These are phyloP conservation scores for Virgularia gustaviana DNA, from an alignment of 92 coral and sea anemone genomes.

Conservation along the genomic window DNA sequence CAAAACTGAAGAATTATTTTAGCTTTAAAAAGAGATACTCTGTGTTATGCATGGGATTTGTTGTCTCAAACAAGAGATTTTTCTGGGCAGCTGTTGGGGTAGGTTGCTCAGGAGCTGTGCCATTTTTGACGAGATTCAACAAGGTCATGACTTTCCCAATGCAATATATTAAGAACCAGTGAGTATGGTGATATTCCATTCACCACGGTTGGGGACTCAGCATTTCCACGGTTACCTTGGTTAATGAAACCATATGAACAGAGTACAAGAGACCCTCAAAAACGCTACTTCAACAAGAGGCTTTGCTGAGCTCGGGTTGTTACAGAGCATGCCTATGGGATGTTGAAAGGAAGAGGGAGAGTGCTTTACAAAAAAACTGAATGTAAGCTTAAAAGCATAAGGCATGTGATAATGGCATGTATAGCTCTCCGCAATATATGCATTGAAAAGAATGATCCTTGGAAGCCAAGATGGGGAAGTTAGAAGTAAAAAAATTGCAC, in stretches of 20 bases:
- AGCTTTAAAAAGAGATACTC: conserved; percentile 64
- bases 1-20: conserved; percentile 58
- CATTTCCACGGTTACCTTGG: conserved; percentile 52
- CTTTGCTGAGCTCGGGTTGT: conserved; percentile 57
- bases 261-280: conserved; percentile 53
- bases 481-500: conserved; percentile 29
- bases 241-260: conserved; percentile 52
- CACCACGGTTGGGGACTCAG: conserved; percentile 57
- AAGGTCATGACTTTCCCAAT: conserved; percentile 52
- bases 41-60: conserved; percentile 61
- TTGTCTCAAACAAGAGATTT: conserved; percentile 61
- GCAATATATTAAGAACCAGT: conserved; percentile 31
- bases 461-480: conserved; percentile 47
- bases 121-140: conserved; percentile 57
- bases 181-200: conserved; percentile 58
- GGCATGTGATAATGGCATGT: neutral
- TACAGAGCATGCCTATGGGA: conserved; percentile 63
- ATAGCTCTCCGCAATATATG: conserved; percentile 17
- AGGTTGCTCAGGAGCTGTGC: conserved; percentile 47
- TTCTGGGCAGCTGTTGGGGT: conserved; percentile 66
- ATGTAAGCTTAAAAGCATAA: neutral
- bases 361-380: conserved; percentile 49
- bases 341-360: conserved; percentile 69
- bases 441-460: conserved; percentile 56
- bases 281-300: conserved; percentile 54